Base-by-base conservation (phyloP, 1,140 invertebrate species). In the Pseudomyrmex gracilis region DNA sequence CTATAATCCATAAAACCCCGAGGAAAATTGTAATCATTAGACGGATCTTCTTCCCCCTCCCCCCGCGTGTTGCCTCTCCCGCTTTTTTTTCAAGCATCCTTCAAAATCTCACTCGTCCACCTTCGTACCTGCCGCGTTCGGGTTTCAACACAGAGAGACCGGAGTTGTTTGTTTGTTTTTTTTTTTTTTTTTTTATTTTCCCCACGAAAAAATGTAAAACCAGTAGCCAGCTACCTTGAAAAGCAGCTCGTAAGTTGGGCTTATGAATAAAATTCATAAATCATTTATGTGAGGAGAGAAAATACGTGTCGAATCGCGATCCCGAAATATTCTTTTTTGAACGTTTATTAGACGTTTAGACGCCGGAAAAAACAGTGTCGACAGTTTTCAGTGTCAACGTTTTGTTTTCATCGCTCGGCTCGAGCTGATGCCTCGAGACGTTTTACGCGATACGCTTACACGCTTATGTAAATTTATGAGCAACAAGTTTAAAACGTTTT, bases 11-110 rank as follows among this genome's bases (percentile, higher is more conserved):
- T 34, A 1, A 51, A 13, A 2, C 4, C 12, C 24, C 2, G 20
- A 77, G 47, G 20, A 78, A 45, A 84, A 45, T 78, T 47, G 17
- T 68, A 68, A 83, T 83, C 73, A 24, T 74, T 63, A 66, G 13
- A 34, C 13, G 2, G 10, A 5, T n/a, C 53, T 24, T 20, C 9
- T 24, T n/a, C 20, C 13, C 53, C 5, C 3, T 24, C 12, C 7
- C 1, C 10, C n/a, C 12, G 2, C 20, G 24, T 66, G 1, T 20
- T 34, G 10, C 10, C 24, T 4, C n/a, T 2, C 22, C 2, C 12
- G 24, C 2, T 76, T 64, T n/a, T 57, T 22, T 49, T 24, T 57
- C 55, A 5, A 66, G 47, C n/a, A 67, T 51, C 63, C 17, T 74
- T 60, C 0, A 20, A 84, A 74, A 85, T 71, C 34, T 13, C 47